A percentile compares a stretch with the other conserved stretches of the same genome.
These are phyloP conservation scores for Pleuronectes platessa DNA, from an alignment of 2,113 vertebrate genomes.

Conservation along the genomic window DNA sequence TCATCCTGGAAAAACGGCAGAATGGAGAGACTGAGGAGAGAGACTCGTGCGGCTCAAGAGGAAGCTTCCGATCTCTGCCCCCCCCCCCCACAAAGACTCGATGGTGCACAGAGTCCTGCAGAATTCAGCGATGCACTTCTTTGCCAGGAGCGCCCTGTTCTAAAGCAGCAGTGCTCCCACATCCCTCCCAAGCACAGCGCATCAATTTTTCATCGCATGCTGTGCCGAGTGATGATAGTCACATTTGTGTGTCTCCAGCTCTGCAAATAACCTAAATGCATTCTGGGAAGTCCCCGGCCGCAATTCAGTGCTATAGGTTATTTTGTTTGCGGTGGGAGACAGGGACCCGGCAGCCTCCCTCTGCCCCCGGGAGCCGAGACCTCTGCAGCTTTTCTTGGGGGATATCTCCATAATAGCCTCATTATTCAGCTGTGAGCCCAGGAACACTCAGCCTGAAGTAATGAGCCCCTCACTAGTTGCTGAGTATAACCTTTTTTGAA, in stretches of 20 bases:
- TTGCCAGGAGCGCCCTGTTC: constrained; percentile 6
- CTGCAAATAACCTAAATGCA: constrained; percentile 39
- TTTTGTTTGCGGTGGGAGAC: constrained; percentile 55
- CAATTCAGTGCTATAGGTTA: constrained; percentile 24
- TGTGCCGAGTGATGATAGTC: constrained; percentile 30
- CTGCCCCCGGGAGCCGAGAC: constrained; percentile 61
- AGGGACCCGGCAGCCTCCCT: constrained; percentile 46
- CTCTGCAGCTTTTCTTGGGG: constrained; percentile 64
- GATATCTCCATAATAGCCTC: constrained; percentile 82
- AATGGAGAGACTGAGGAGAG: constrained; percentile 53
- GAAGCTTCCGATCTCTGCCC: constrained; percentile 1
- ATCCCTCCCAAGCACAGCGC: constrained; percentile 27
- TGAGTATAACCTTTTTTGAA: constrained; percentile 68
- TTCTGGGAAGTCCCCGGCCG: constrained; percentile 23
- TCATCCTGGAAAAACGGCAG: constrained; percentile 54
- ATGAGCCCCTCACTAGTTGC: constrained; percentile 79
- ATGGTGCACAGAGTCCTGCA: constrained; percentile 25
- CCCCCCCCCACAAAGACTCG: constrained; percentile 4
- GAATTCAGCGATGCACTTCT: constrained; percentile 8
- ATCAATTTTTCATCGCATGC: constrained; percentile 57
- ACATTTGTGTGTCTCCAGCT: constrained; percentile 33
- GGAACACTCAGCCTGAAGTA: constrained; percentile 74
- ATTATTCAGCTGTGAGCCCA: constrained; percentile 79
- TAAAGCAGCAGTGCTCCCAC: constrained; percentile 29
- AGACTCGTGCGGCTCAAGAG: constrained; percentile 14